A percentile compares a stretch with the other conserved stretches of the same genome.
Evolutionary conservation across 2,797 vertebrate genomes (phyloP).

Genomic region (Gallirallus australis): DNA sequence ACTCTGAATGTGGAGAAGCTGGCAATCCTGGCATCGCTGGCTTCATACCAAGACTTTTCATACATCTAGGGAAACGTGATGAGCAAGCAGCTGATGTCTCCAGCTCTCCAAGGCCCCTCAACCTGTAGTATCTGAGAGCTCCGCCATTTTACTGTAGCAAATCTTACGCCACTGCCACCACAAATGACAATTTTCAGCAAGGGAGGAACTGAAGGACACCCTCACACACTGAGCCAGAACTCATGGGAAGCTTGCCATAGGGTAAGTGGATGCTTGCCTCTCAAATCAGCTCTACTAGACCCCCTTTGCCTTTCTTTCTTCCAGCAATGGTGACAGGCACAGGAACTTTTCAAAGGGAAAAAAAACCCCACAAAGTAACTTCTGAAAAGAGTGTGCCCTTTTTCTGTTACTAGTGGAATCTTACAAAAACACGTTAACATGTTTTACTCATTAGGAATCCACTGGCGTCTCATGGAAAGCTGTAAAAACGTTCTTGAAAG

Average conservation of each 20-base stretch:
- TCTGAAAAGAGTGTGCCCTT: not conserved
- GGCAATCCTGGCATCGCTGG: not conserved
- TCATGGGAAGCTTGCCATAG: not conserved
- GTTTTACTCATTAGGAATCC: constrained; percentile 48
- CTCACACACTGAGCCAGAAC: not conserved
- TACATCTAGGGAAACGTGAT: not conserved
- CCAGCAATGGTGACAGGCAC: not conserved
- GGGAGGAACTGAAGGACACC: not conserved
- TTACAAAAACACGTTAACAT: constrained; percentile 17
- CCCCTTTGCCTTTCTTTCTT: not conserved
- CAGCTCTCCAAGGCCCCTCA: not conserved
- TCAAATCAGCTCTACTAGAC: not conserved
- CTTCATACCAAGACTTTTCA: not conserved
- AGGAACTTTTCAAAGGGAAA: not conserved
- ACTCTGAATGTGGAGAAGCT: not conserved
- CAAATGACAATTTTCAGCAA: not conserved
- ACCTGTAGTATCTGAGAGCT: not conserved
- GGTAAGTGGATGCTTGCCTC: not conserved
- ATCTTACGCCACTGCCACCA: not conserved
- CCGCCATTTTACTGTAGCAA: not conserved
- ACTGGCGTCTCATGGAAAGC: not conserved
- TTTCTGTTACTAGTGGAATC: constrained; percentile 8
- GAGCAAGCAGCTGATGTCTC: not conserved
- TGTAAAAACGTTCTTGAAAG: constrained; percentile 9
- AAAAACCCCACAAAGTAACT: not conserved